phyloP scores from a whole-genome alignment of 1,140 invertebrate genomes.

The Nymphalis io region DNA sequence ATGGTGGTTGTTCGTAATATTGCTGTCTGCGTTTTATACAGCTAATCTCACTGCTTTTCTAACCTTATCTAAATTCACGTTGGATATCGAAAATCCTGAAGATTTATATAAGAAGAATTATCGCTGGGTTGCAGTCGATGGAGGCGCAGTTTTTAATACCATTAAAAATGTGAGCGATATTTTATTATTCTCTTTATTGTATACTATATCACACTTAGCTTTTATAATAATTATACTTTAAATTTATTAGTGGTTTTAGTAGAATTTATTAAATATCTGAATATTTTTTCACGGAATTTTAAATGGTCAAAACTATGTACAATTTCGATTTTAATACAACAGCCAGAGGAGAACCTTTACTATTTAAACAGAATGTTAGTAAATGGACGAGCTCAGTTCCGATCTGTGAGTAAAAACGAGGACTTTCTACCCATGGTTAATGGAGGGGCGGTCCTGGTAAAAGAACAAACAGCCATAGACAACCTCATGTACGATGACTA shows the following conservation, averaged over 20 bases:
- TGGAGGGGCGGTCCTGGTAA: constrained; percentile 83
- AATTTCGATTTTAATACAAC: not conserved
- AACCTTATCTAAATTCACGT: constrained; percentile 90
- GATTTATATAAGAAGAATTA: constrained; percentile 86
- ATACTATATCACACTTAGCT: no score
- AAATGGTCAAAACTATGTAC: not conserved
- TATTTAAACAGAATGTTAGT: constrained; percentile 67
- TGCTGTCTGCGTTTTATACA: constrained; percentile 94
- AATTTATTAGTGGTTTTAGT: no score
- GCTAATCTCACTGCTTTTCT: constrained; percentile 94
- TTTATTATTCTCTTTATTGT: not conserved
- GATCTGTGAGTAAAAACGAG: constrained; percentile 49
- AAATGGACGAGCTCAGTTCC: constrained; percentile 64
- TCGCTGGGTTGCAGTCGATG: constrained; percentile 85
- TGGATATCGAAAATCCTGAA: constrained; percentile 86
- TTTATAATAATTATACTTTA: no score
- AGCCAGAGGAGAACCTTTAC: constrained; percentile 63
- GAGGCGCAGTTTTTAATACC: constrained; percentile 84
- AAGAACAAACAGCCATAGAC: constrained; percentile 84
- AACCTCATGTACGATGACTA: constrained; percentile 86
- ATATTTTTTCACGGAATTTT: no score
- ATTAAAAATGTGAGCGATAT: constrained; percentile 80
- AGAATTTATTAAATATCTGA: no score
- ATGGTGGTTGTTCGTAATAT: constrained; percentile 95
- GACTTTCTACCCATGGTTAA: constrained; percentile 76